A percentile compares a stretch with the other conserved stretches of the same genome.
Conservation (phyloP, 2,113 vertebrate genomes). For the Himantopus leucocephalus region DNA sequence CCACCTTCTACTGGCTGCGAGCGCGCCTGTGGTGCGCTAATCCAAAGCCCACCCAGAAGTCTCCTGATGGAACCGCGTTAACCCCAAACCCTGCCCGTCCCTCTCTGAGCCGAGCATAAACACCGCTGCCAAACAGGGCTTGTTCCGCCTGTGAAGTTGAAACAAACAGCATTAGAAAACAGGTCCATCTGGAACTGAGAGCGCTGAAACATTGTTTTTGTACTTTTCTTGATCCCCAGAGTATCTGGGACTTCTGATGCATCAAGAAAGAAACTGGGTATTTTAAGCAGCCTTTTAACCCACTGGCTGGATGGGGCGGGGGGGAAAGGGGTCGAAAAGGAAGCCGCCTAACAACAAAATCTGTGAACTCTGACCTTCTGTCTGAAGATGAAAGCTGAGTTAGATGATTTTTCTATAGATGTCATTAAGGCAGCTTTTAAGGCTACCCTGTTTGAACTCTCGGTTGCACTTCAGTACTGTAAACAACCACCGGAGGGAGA, state of each 20-base stretch:
- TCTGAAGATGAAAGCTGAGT: slow-evolving; percentile 47
- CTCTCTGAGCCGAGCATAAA: background rate
- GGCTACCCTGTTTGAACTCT: slow-evolving; percentile 36
- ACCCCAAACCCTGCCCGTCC: background rate
- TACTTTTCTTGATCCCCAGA: background rate
- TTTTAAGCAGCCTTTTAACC: slow-evolving; percentile 34
- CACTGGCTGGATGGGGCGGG: background rate
- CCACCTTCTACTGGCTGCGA: background rate
- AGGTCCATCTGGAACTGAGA: background rate
- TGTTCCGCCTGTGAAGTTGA: fast-evolving
- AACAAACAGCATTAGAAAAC: background rate
- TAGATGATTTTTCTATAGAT: slow-evolving; percentile 37
- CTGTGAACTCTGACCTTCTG: slow-evolving; percentile 21
- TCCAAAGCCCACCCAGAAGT: background rate
- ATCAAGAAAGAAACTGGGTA: background rate
- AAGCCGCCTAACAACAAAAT: slow-evolving; percentile 29
- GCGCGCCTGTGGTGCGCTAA: background rate
- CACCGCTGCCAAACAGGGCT: background rate
- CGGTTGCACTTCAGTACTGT: background rate
- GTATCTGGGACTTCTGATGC: background rate
- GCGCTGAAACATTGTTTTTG: background rate
- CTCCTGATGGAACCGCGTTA: background rate
- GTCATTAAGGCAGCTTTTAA: slow-evolving; percentile 58
- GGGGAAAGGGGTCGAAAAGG: background rate
- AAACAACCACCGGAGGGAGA: slow-evolving; percentile 8